Base-by-base conservation (phyloP, 1,140 invertebrate genomes). In the Andrena cerasifolii region DNA sequence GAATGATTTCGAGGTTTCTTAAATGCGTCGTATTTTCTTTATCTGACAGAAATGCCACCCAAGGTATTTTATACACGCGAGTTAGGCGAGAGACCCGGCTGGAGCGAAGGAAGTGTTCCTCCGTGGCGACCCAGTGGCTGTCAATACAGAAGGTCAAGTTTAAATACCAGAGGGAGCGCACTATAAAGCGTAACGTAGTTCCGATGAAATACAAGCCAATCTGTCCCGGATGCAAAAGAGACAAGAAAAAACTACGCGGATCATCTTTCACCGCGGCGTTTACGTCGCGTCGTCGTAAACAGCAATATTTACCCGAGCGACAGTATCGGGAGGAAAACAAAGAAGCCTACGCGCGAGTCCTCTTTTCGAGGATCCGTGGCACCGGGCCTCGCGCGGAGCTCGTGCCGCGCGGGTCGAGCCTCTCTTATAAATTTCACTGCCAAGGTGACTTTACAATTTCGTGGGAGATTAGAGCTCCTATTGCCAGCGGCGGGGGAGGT, bases 381-480 rank as follows among this genome's bases (percentile, higher is more conserved):
- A 26, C 5, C 31, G 33, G 51, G 47, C 16, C 12, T 7, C 21
- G 31, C 56, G 8, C 36, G 16, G 43, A 58, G 49, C 8, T 43
- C 56, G 26, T 16, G 36, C 54, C 51, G 10, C 33, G 28, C 6
- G 12, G 10, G 21, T 45, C 3, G n/a, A 58, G 18, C 8, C 58
- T 18, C 63, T 76, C 63, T 73, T 87, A 88, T 89, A 88, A 89
- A 89, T 89, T 85, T 87, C 78, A 61, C 73, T 78, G 26, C 76
- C 79, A 61, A 71, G 77, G 61, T 65, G 66, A 78, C 78, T 88
- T 85, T 84, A 86, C 82, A 87, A 86, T 88, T 89, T 86, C 77
- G 88, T 86, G 79, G 79, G 63, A 89, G 86, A 89, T 89, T 89
- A 89, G 79, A 89, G 82, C 82, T 78, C 71, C 83, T 84, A 86